phyloP scores from a whole-genome alignment of 23 tunicate species.

The Oikopleura albicans region DNA sequence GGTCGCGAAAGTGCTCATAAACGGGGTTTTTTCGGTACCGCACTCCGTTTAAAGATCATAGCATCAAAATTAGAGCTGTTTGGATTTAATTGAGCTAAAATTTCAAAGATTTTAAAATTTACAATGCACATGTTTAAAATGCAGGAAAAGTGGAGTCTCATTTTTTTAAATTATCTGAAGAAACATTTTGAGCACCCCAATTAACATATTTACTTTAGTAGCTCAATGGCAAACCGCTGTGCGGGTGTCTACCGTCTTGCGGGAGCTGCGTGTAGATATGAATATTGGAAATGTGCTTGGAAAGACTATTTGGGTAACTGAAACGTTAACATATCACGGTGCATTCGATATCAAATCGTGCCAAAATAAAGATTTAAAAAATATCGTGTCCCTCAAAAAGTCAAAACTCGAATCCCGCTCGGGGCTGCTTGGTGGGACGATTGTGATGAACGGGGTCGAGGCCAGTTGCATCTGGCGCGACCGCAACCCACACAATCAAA shows the following conservation, averaged over 20 bases:
- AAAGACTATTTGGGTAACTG: conserved; percentile 45
- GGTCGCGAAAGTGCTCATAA: too few species aligned
- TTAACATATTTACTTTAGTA: too few species aligned
- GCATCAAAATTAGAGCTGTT: too few species aligned
- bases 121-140: too few species aligned
- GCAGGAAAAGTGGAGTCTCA: too few species aligned
- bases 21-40: too few species aligned
- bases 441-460: neutral
- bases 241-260: conserved; percentile 30
- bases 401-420: neutral
- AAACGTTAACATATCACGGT: neutral
- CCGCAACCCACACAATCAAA: neutral
- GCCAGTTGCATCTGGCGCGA: neutral
- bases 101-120: too few species aligned
- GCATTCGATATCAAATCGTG: neutral
- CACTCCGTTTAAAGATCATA: too few species aligned
- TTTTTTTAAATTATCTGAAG: too few species aligned
- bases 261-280: conserved; percentile 54
- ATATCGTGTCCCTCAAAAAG: neutral
- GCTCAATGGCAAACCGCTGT: conserved; percentile 61
- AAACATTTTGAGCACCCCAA: too few species aligned
- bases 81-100: too few species aligned
- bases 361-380: neutral
- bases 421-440: neutral
- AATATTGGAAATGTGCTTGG: conserved; percentile 89